Conservation (phyloP, 1,140 invertebrate genomes). For the Ephestia elutella region DNA sequence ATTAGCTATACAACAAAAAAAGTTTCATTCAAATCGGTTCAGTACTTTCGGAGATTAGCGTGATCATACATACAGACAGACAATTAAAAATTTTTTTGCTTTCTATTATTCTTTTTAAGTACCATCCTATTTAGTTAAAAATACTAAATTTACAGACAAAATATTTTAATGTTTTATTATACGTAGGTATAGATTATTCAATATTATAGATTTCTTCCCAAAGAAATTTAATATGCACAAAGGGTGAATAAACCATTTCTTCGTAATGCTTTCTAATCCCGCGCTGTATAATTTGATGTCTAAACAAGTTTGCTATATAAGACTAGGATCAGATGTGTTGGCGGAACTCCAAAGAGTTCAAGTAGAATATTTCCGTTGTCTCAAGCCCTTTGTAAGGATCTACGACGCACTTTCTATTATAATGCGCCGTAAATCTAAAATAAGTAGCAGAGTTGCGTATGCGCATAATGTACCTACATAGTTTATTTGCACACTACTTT, state of each 20-base stretch:
- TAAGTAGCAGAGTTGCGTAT: slow-evolving; percentile 3
- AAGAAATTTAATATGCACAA: neutral
- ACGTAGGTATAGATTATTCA: too few species aligned
- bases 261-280: slow-evolving; percentile 7
- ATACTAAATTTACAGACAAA: too few species aligned
- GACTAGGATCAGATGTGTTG: slow-evolving; percentile 24
- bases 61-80: too few species aligned
- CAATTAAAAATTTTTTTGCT: too few species aligned
- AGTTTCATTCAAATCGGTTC: too few species aligned
- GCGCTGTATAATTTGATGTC: slow-evolving; percentile 14
- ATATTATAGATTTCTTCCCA: neutral
- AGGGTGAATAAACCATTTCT: too few species aligned
- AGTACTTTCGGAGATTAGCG: too few species aligned
- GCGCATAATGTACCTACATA: neutral
- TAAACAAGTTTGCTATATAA: slow-evolving; percentile 14
- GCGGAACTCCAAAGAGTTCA: slow-evolving; percentile 27
- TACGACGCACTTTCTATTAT: slow-evolving; percentile 21
- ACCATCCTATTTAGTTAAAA: too few species aligned
- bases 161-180: too few species aligned
- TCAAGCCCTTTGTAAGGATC: slow-evolving; percentile 26
- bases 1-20: too few species aligned
- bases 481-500: too few species aligned
- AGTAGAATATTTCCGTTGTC: slow-evolving; percentile 28
- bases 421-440: slow-evolving; percentile 24
- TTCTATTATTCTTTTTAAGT: too few species aligned